Conservation (phyloP, 2,797 vertebrate genomes). For the Myotis pilosus region DNA sequence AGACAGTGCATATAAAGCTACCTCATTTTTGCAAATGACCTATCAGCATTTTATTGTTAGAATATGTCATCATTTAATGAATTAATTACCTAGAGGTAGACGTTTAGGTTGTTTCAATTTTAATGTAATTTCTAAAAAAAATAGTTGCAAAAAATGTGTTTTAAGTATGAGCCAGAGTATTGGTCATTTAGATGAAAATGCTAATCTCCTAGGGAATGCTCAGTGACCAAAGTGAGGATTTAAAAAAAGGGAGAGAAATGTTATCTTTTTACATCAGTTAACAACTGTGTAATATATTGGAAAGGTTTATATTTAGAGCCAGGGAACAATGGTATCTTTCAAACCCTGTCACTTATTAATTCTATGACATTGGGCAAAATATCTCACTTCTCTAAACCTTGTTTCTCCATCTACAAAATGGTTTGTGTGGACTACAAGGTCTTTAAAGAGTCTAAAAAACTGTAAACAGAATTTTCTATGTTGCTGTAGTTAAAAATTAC, state of each 20-base stretch:
- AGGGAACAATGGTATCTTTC: background rate
- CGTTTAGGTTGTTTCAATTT: conserved; percentile 24
- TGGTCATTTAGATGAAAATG: conserved; percentile 17
- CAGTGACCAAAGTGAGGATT: background rate
- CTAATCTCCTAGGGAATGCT: background rate
- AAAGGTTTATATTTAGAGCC: background rate
- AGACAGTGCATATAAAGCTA: background rate
- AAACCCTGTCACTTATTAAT: background rate
- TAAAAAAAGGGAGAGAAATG: background rate
- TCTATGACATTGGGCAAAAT: background rate
- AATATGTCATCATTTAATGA: background rate
- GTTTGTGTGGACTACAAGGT: background rate
- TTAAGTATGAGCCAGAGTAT: background rate
- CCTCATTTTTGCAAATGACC: background rate
- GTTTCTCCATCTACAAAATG: background rate
- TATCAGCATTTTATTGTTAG: background rate
- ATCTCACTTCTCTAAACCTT: background rate
- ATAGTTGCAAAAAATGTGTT: conserved; percentile 21
- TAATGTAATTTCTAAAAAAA: conserved; percentile 1
- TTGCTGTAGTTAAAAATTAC: background rate
- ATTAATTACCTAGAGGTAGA: background rate
- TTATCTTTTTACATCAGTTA: background rate
- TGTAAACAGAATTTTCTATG: background rate
- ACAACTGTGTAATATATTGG: background rate
- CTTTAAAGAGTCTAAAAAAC: background rate